Evolutionary conservation across 2,113 vertebrate genomes (phyloP), one percentile per base, ranked within the genome.

Genomic region (Noctilio leporinus): DNA sequence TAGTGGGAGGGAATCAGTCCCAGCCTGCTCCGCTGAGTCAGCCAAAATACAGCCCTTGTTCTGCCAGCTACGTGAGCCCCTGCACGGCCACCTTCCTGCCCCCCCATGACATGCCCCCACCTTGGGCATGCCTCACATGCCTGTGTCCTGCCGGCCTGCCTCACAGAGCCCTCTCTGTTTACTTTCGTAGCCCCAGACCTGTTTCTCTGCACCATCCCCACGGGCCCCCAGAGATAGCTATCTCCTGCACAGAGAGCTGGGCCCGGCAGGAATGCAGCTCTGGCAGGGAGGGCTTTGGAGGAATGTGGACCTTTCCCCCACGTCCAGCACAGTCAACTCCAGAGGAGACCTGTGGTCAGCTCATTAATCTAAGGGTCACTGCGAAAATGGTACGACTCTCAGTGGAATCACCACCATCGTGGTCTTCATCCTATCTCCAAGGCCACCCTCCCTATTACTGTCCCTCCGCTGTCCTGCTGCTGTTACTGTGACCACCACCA

Each of bases 11-110:
- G 96, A 96, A 97, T 97, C 84, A 72, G 97, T 96, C 92, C 91
- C 96, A 92, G 94, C 96, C 92, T 96, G 97, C 94, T 95, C 90
- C 95, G 96, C 96, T 97, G 95, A 96, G 88, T 97, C 96, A 96
- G 95, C 96, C 94, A 93, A 95, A 96, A 40, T 16, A 26, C 47
- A 78, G 85, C 59, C 67, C 92, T 69, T 11, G 81, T 51, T 92
- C 90, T 86, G 86, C 87, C 94, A 96, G 94, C 97, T 97, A 97
- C 97, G 97, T 97, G 97, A 96, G 96, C 92, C 96, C 96, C 91
- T 94, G 95, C 97, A 97, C 81, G 3, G 95, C 53, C 80, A 91
- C 62, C 77, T 33, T n/a, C 91, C 93, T 16, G 43, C 59, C 35
- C 17, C 62, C 62, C n/a, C 0, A 4, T 0, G 45, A n/a, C n/a